These are phyloP conservation scores for Drosophila arawakana DNA, from an alignment of 1,140 invertebrate species.

Conservation along the genomic window DNA sequence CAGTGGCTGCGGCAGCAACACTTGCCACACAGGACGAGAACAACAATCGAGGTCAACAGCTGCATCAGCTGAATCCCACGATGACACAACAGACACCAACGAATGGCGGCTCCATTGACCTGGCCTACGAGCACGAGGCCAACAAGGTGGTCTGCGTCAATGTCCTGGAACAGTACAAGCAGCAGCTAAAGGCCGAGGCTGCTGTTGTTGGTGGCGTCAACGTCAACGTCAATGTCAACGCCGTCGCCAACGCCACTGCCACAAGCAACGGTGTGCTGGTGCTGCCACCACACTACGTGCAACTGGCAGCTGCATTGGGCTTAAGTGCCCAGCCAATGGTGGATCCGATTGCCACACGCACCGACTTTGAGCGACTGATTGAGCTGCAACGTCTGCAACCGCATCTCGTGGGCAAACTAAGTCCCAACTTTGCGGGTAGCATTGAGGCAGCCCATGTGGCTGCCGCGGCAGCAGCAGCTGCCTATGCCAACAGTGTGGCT, in stretches of 20 bases:
- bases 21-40: conserved; percentile 71
- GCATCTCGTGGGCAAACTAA: conserved; percentile 67
- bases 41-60: conserved; percentile 72
- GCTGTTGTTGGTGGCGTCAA: conserved; percentile 19
- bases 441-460: conserved; percentile 76
- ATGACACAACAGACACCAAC: conserved; percentile 37
- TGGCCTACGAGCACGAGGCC: conserved; percentile 59
- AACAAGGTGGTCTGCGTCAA: conserved; percentile 68
- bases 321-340: conserved; percentile 75
- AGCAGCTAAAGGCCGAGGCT: conserved; percentile 52
- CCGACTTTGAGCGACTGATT: conserved; percentile 80
- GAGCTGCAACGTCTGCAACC: conserved; percentile 78
- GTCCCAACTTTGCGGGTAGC: conserved; percentile 68
- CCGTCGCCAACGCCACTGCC: no score
- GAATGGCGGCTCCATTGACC: conserved; percentile 40
- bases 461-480: conserved; percentile 70
- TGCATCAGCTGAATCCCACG: conserved; percentile 6
- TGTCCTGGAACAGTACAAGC: conserved; percentile 73
- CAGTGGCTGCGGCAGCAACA: conserved; percentile 5
- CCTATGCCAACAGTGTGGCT: conserved; percentile 73
- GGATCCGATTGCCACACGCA: conserved; percentile 74
- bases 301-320: conserved; percentile 76
- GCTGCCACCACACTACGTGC: conserved; percentile 80
- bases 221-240: not conserved
- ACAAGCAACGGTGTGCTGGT: conserved; percentile 64